Evolutionary conservation across 2,113 vertebrate genomes (phyloP).

Genomic region (Urocitellus parryii): DNA sequence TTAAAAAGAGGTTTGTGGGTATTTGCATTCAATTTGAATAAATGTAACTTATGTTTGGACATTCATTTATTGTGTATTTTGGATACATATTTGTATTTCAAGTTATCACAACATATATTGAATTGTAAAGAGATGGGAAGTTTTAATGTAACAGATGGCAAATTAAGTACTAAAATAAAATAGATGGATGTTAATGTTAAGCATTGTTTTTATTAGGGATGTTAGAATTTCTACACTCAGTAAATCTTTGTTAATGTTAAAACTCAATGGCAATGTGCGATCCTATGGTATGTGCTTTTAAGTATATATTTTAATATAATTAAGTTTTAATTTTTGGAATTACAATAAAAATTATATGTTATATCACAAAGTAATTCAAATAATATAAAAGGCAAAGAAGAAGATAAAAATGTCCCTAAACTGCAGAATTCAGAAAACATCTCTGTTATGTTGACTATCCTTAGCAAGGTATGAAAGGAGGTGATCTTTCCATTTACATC

Average conservation of each 20-base stretch:
- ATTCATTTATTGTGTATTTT: constrained; percentile 46
- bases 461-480: too few relatives aligned
- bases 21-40: constrained; percentile 45
- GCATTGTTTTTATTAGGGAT: constrained; percentile 67
- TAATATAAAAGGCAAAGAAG: background rate
- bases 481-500: background rate
- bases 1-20: background rate
- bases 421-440: background rate
- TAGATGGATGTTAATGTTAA: constrained; percentile 64
- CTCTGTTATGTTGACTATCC: background rate
- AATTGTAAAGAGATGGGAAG: constrained; percentile 60
- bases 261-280: constrained; percentile 8
- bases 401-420: background rate
- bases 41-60: constrained; percentile 47
- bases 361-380: background rate
- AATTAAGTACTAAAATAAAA: constrained; percentile 70
- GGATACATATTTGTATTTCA: constrained; percentile 54
- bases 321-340: constrained; percentile 35
- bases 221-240: constrained; percentile 35
- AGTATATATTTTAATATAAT: constrained; percentile 46
- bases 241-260: constrained; percentile 54
- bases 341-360: background rate
- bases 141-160: constrained; percentile 68
- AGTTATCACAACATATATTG: constrained; percentile 37
- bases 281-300: constrained; percentile 1